phyloP scores from a whole-genome alignment of 2,797 vertebrate genomes.

The Sparus aurata region DNA sequence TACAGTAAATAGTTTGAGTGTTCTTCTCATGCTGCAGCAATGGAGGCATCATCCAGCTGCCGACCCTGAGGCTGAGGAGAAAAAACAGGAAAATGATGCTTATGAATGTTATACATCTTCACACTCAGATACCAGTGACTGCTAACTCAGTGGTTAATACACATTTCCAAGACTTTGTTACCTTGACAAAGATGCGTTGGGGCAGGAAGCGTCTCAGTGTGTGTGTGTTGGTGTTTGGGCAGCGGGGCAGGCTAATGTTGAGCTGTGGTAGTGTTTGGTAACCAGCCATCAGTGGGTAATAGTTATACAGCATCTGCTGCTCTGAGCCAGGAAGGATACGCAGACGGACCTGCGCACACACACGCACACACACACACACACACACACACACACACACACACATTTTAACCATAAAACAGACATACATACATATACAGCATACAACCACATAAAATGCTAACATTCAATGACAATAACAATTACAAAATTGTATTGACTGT shows the following conservation, averaged over 20 bases:
- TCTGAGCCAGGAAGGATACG: slow-evolving; percentile 93
- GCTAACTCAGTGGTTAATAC: neutral
- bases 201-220: slow-evolving; percentile 93
- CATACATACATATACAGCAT: neutral
- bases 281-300: slow-evolving; percentile 97
- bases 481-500: no score
- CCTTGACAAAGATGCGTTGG: slow-evolving; percentile 97
- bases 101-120: neutral
- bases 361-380: neutral
- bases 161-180: slow-evolving; percentile 53
- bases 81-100: neutral
- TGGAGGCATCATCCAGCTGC: slow-evolving; percentile 88
- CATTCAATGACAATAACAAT: neutral
- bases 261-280: slow-evolving; percentile 96
- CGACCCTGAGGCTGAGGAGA: slow-evolving; percentile 93
- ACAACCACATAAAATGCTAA: neutral
- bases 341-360: slow-evolving; percentile 89
- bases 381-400: neutral
- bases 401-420: neutral
- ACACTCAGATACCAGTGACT: neutral
- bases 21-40: slow-evolving; percentile 89
- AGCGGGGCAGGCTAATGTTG: slow-evolving; percentile 90
- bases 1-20: slow-evolving; percentile 40
- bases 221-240: slow-evolving; percentile 88
- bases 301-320: slow-evolving; percentile 97